Base-by-base conservation (phyloP, 2,888 invertebrate species). In the Apeira syringaria region DNA sequence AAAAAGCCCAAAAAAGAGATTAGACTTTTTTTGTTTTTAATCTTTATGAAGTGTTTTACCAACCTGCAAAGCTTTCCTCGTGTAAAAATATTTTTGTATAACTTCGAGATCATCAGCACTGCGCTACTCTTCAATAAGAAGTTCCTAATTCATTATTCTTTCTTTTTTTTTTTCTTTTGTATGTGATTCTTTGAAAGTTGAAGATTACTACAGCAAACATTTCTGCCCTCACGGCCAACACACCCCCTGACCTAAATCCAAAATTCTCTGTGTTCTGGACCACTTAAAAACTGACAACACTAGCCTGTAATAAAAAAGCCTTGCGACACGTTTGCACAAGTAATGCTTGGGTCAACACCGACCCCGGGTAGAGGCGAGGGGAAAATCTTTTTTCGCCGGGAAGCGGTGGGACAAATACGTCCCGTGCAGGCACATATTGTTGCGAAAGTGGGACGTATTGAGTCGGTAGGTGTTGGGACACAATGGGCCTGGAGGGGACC, bases 291-390 rank as follows among this genome's bases (percentile, higher is more conserved):
- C 25, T 49, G 53, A 53, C 59, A 56, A 54, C 54, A 58, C 57
- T 64, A 56, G 61, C 57, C 48, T 56, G 61, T 57, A 59, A 74
- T 72, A 73, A 73, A 75, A 74, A 69, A 18, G 25, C 47, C 51
- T 48, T 55, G 43, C 65, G 70, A 74, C 76, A 74, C 70, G 80
- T 84, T 84, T 84, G 76, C 73, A 70, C 82, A 80, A 82, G 80
- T 84, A 84, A 84, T 83, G 81, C 80, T 62, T 64, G 61, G 74
- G 81, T 80, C 80, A 84, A 84, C 80, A 82, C 56, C 53, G 56
- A 49, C 56, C 53, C 55, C 7, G 55, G 48, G n/a, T 43, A 2
- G 1, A 17, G 17, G n/a, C 4, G 5, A 20, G 20, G 57, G 60
- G 58, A 53, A 54, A 60, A 64, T 58, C 53, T 61, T 65, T 71